These are phyloP conservation scores for Hydra vulgaris DNA, from an alignment of 30 jellyfish, hydroid and myxozoan species.

Conservation along the genomic window DNA sequence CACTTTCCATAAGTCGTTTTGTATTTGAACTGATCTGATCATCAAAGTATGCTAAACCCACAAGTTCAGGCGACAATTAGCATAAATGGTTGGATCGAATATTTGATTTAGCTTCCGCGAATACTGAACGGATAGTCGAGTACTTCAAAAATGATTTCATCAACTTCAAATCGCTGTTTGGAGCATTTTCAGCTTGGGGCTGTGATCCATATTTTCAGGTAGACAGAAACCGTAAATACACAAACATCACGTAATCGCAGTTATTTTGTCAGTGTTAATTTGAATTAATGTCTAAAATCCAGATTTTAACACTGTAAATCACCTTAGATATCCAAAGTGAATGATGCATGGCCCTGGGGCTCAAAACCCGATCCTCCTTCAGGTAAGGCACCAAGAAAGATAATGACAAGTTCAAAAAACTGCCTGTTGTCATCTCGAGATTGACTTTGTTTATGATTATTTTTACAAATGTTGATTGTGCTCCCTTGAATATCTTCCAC, in stretches of 20 bases:
- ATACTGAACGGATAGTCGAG: not conserved
- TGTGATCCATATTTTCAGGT: conserved; percentile 1
- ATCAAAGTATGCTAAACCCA: not conserved
- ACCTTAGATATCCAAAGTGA: not conserved
- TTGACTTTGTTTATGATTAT: not conserved
- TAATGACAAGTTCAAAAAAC: not conserved
- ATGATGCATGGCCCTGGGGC: conserved; percentile 7
- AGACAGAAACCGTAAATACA: not conserved
- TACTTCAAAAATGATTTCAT: not conserved
- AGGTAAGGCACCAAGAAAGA: not conserved
- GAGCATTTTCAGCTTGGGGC: not conserved
- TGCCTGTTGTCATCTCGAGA: not conserved
- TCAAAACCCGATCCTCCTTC: not conserved
- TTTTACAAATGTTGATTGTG: not conserved
- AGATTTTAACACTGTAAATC: not conserved
- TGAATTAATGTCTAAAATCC: not conserved
- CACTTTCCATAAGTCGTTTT: not conserved
- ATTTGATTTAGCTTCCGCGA: not conserved
- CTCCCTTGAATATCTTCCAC: not conserved
- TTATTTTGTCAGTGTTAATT: not conserved
- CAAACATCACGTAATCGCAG: not conserved
- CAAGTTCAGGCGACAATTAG: not conserved
- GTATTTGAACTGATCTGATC: not conserved
- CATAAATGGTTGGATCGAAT: not conserved
- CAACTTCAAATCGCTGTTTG: not conserved